Evolutionary conservation across 1,140 invertebrate species (phyloP).

Genomic region (Trissolcus basalis): DNA sequence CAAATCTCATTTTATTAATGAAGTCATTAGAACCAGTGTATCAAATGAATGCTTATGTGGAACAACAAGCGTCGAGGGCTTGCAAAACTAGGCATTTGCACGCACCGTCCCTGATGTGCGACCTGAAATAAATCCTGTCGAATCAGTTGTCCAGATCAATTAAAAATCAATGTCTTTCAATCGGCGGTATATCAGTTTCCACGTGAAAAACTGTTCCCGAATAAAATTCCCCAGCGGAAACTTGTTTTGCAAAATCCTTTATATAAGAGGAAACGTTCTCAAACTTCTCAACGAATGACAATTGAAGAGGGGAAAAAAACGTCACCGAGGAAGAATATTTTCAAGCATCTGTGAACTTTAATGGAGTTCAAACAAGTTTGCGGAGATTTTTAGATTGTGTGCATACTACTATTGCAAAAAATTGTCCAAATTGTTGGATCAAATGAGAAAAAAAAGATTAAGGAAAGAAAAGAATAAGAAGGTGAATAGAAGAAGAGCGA

Average conservation of each 20-base stretch:
- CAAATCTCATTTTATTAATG: slow-evolving; percentile 13
- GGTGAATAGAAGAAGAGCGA: too few relatives aligned
- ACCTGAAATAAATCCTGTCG: too few relatives aligned
- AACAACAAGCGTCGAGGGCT: not conserved
- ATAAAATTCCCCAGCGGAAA: not conserved
- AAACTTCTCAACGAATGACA: slow-evolving; percentile 2
- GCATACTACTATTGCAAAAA: too few relatives aligned
- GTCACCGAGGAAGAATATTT: not conserved
- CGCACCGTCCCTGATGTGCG: not conserved
- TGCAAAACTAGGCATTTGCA: slow-evolving; percentile 8
- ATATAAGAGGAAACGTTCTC: not conserved
- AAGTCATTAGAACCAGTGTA: slow-evolving; percentile 14
- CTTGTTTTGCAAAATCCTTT: not conserved
- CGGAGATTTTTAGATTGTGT: too few relatives aligned
- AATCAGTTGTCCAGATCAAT: too few relatives aligned
- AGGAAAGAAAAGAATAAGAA: too few relatives aligned
- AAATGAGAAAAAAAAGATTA: too few relatives aligned
- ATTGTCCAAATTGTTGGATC: not conserved
- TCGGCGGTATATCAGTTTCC: too few relatives aligned
- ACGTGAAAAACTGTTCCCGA: too few relatives aligned
- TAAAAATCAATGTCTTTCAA: too few relatives aligned
- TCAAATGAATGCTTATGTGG: slow-evolving; percentile 12
- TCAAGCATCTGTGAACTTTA: not conserved
- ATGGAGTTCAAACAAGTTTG: slow-evolving; percentile 7
- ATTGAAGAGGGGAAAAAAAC: not conserved